Percentiles rank a stretch among this genome's conserved stretches.
These are phyloP conservation scores for Gambusia holbrooki DNA, from an alignment of 2,113 vertebrate species.

Conservation along the genomic window DNA sequence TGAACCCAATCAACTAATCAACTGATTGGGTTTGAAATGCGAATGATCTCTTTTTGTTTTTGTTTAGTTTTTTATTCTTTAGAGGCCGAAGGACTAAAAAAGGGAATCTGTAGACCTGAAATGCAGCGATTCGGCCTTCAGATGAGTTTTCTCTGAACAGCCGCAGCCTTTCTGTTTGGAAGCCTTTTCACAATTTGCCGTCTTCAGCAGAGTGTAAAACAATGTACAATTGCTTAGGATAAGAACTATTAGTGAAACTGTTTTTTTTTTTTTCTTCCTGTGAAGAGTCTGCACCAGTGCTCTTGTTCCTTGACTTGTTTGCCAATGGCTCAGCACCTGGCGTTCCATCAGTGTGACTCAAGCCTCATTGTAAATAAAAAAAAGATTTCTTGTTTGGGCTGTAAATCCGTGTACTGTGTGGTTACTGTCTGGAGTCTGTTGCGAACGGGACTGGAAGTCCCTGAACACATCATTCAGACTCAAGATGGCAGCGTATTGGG, in stretches of 20 bases:
- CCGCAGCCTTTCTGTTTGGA: slow-evolving; percentile 27
- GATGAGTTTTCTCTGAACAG: slow-evolving; percentile 1
- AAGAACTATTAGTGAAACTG: slow-evolving; percentile 24
- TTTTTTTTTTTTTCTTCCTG: background rate
- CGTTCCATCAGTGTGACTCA: slow-evolving; percentile 42
- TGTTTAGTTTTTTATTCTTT: slow-evolving; percentile 13
- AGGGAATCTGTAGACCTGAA: slow-evolving; percentile 25
- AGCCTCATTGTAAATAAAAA: slow-evolving; percentile 73
- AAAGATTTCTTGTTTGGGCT: slow-evolving; percentile 59
- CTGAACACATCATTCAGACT: slow-evolving; percentile 15
- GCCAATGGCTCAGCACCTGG: slow-evolving; percentile 21
- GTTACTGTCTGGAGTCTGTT: slow-evolving; percentile 21
- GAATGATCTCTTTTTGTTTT: slow-evolving; percentile 36
- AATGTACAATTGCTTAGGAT: slow-evolving; percentile 44
- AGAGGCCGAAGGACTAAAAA: slow-evolving; percentile 25
- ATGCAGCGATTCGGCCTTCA: slow-evolving; percentile 4
- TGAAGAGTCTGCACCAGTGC: slow-evolving; percentile 31
- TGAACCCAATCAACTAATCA: background rate
- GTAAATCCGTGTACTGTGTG: slow-evolving; percentile 33
- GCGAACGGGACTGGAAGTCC: slow-evolving; percentile 13
- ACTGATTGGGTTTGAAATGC: slow-evolving; percentile 8
- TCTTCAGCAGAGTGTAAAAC: slow-evolving; percentile 48
- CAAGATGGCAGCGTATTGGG: slow-evolving; percentile 26
- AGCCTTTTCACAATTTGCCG: slow-evolving; percentile 21
- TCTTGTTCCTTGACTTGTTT: slow-evolving; percentile 15